Evolutionary conservation across 2,888 invertebrate genomes (phyloP), one percentile per base, ranked within the genome.

Genomic region (Tupiocoris notatus): DNA sequence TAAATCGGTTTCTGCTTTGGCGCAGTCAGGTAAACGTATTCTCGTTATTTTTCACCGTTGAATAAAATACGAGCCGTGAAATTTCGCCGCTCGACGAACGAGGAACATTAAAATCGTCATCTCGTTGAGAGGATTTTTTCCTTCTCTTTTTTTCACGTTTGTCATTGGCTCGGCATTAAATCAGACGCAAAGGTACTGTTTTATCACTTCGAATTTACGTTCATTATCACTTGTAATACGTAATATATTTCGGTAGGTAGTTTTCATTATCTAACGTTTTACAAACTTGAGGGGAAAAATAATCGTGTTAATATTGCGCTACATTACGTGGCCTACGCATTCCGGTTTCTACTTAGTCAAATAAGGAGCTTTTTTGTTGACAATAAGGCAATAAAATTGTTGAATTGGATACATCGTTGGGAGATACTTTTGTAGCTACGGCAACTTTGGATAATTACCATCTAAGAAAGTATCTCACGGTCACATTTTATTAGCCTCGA

Each of bases 181-280:
- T 73, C 73, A 73, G 73, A 73, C 73, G 73, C 73, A 73, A 73
- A 73, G 73, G 73, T 73, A 62, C 73, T 73, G 62, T 62, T 59
- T 21, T 73, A 73, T 73, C 73, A 73, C 73, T 62, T 73, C 39
- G 25, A 24, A 25, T 70, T 70, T 59, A 57, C 54, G 61, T 21
- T 70, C 24, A 70, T 57, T 62, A 73, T 73, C 73, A 73, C 73
- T 73, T 21, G 24, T 59, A 56, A 39, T 39, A 39, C 39, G 39
- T 39, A 7, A n/a, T 39, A 12, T 39, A 39, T 39, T 39, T 39
- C 39, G 39, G 39, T 39, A 39, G 39, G 12, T 12, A 7, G 39
- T 7, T 68, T 70, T 59, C 21, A 70, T 20, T 54, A 63, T 22
- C n/a, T 66, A 66, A n/a, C 66, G 18, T 66, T 54, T 39, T 66